phyloP scores from a whole-genome alignment of 2,888 invertebrate genomes.

The Erebia palarica region DNA sequence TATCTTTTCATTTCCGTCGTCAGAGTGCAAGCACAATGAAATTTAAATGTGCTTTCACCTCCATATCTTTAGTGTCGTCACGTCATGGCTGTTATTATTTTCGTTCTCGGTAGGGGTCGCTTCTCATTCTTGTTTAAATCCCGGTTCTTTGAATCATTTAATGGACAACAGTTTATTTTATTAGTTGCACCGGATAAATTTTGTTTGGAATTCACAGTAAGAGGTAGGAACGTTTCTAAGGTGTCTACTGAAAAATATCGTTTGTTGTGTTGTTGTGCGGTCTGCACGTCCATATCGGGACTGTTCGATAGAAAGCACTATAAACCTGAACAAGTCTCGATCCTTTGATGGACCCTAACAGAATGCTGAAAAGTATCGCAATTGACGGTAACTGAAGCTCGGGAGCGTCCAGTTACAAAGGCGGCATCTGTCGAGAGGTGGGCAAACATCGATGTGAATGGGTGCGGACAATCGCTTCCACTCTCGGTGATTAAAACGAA shows the following conservation, averaged over 20 bases:
- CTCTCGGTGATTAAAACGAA: constrained; percentile 80
- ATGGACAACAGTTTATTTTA: constrained; percentile 8
- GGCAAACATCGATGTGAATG: constrained; percentile 71
- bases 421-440: constrained; percentile 70
- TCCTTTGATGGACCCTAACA: constrained; percentile 57
- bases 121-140: constrained; percentile 14
- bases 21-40: constrained; percentile 39
- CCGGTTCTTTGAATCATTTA: background rate
- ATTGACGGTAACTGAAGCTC: constrained; percentile 60
- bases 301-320: constrained; percentile 51
- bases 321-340: constrained; percentile 42
- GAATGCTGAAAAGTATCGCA: constrained; percentile 70
- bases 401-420: constrained; percentile 72
- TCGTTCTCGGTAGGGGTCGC: background rate
- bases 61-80: constrained; percentile 31
- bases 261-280: too few relatives aligned
- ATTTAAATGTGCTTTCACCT: constrained; percentile 37
- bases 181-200: background rate
- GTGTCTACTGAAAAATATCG: background rate
- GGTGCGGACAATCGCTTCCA: constrained; percentile 73
- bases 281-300: background rate
- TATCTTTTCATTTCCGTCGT: constrained; percentile 55
- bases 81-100: constrained; percentile 26
- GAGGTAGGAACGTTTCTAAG: too few relatives aligned
- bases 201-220: background rate